Evolutionary conservation across 2,888 invertebrate species (phyloP).

Genomic region (Drepanosiphum platanoidis): DNA sequence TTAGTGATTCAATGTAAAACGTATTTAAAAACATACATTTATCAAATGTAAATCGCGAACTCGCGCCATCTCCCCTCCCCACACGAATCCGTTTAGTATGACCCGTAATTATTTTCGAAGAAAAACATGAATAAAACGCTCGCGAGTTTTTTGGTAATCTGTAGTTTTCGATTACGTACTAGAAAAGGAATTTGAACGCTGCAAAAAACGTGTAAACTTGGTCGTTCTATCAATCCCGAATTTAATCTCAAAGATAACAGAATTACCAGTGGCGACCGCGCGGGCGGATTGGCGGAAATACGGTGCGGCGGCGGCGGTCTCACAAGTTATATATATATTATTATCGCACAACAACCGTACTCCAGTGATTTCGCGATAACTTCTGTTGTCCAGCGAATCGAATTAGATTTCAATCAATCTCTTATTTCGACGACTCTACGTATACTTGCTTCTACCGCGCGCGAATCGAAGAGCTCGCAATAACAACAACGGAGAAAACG

Average conservation of each 20-base stretch:
- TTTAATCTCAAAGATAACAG: neutral
- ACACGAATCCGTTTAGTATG: too few relatives aligned
- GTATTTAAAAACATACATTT: too few relatives aligned
- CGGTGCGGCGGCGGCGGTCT: too few relatives aligned
- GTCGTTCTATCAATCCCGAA: neutral
- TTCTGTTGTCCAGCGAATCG: constrained; percentile 14
- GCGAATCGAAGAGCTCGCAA: neutral
- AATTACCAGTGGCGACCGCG: too few relatives aligned
- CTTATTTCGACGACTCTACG: neutral
- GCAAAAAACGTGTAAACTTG: neutral
- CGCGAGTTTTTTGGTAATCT: neutral
- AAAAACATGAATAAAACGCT: too few relatives aligned
- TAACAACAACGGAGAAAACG: neutral
- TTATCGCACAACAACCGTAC: neutral
- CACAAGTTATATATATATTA: neutral
- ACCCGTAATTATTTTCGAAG: too few relatives aligned
- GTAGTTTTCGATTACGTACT: neutral
- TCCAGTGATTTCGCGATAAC: constrained; percentile 28
- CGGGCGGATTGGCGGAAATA: neutral
- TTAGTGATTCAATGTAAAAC: too few relatives aligned
- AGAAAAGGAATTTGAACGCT: neutral
- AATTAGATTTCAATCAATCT: constrained; percentile 9
- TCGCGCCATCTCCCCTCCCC: too few relatives aligned
- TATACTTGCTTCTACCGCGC: neutral
- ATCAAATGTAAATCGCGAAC: too few relatives aligned